Evolutionary conservation across 1,140 invertebrate species (phyloP), one percentile per base, ranked within the genome.

Genomic region (Drosophila cardini): DNA sequence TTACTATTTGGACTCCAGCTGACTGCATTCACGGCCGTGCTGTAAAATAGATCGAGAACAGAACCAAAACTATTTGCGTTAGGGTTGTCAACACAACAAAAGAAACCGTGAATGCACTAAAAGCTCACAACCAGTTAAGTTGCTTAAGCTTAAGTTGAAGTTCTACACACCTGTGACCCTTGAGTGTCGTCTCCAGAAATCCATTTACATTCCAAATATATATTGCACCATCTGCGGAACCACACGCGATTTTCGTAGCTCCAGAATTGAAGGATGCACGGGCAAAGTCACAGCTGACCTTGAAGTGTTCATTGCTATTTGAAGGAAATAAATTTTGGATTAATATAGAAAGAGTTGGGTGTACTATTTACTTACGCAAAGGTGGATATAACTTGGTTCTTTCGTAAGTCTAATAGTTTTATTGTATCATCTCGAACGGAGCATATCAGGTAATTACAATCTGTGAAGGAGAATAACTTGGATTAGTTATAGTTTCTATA

Each of bases 351-450:
- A 1, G 40, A n/a, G 40, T 2, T 18, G 1, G 9, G 7, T 10
- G 15, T 9, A 15, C 30, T 9, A 7, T 21, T 43, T 11, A 93
- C 94, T 94, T 94, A 97, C 98, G 95, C 96, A 93, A 98, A 98
- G 53, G 97, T 97, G 62, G 95, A 94, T 65, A 97, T 94, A 46
- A 99, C 97, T 92, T 97, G 95, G 92, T 98, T 98, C 95, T 97
- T 98, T 78, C 98, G 94, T 60, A 99, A 94, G 93, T 99, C 98
- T 84, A 99, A 95, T 18, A 99, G 93, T 92, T 98, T 97, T 75
- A 99, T 94, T 34, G 97, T 98, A 93, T 99, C 98, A 93, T 99
- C 98, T 90, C 98, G 94, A 40, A 98, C 96, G 92, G 98, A 98
- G 83, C 96, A 96, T 76, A 99, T 93, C 50, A 99, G 93, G 92